Conservation (phyloP, 2,797 vertebrate genomes). For the Sebastes steindachneri region DNA sequence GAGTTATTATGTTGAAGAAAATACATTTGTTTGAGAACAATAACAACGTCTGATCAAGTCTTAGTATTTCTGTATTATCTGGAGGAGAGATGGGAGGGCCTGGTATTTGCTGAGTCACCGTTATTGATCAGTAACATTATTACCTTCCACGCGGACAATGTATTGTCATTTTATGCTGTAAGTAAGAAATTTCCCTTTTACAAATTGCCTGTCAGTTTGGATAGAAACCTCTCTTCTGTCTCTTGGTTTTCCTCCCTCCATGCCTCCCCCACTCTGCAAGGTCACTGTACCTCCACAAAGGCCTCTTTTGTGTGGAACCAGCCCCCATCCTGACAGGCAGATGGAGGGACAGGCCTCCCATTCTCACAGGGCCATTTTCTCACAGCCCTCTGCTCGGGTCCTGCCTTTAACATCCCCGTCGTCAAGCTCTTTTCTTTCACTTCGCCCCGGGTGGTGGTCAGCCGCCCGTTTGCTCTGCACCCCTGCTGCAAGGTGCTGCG, state of each 20-base stretch:
- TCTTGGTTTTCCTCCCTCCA: not conserved
- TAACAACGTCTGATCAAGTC: not conserved
- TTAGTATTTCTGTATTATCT: not conserved
- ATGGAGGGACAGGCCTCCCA: conserved; percentile 67
- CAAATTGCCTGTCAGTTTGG: not conserved
- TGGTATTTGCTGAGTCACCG: not conserved
- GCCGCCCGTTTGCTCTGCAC: conserved; percentile 13
- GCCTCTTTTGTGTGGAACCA: conserved; percentile 67
- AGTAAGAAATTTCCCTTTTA: not conserved
- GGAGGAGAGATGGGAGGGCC: not conserved
- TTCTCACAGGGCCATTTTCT: conserved; percentile 76
- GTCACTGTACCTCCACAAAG: conserved; percentile 81
- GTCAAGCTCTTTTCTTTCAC: conserved; percentile 49
- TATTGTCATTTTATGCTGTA: not conserved
- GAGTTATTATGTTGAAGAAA: not conserved
- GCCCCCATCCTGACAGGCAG: conserved; percentile 69
- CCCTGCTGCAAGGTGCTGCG: conserved; percentile 50
- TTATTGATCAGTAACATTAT: not conserved
- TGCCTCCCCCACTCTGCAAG: conserved; percentile 31
- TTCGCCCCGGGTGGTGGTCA: conserved; percentile 31
- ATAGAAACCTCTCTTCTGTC: conserved; percentile 9
- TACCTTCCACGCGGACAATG: not conserved
- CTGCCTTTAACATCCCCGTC: conserved; percentile 37
- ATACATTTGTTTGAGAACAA: not conserved
- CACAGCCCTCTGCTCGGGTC: conserved; percentile 64